Conservation (phyloP, 2,888 invertebrate genomes). For the Dioctria linearis region DNA sequence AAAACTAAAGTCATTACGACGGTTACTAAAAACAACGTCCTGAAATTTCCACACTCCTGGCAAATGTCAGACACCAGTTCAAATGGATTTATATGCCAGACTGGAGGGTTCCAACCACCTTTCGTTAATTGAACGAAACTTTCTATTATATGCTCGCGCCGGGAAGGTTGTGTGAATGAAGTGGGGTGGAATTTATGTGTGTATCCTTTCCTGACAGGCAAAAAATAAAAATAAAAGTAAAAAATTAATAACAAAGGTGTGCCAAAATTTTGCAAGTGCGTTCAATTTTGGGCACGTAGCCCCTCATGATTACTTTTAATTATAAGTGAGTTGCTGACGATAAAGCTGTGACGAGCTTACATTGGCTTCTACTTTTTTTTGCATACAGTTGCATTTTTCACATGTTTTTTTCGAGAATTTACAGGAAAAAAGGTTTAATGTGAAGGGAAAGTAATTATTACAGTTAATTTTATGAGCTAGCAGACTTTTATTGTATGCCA, state of each 20-base stretch:
- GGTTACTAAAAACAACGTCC: background rate
- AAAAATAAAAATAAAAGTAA: background rate
- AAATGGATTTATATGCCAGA: background rate
- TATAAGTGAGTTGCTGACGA: background rate
- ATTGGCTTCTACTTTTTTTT: background rate
- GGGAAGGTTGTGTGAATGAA: background rate
- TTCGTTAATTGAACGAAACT: background rate
- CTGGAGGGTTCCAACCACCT: no score
- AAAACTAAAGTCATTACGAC: background rate
- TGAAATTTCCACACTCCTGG: background rate
- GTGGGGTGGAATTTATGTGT: background rate
- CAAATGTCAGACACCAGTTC: background rate
- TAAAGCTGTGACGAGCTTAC: background rate
- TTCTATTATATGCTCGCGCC: background rate
- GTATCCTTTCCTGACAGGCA: background rate
- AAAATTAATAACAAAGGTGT: conserved; percentile 24
- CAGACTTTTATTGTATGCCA: no score
- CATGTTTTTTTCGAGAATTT: background rate
- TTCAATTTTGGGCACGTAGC: conserved; percentile 28
- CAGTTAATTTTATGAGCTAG: no score
- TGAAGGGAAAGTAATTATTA: background rate
- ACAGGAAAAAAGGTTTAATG: background rate
- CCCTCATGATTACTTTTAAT: conserved; percentile 19
- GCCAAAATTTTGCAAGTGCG: conserved; percentile 23
- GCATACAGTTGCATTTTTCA: background rate